Evolutionary conservation across 2,888 invertebrate genomes (phyloP).

Genomic region (Acronicta alni): DNA sequence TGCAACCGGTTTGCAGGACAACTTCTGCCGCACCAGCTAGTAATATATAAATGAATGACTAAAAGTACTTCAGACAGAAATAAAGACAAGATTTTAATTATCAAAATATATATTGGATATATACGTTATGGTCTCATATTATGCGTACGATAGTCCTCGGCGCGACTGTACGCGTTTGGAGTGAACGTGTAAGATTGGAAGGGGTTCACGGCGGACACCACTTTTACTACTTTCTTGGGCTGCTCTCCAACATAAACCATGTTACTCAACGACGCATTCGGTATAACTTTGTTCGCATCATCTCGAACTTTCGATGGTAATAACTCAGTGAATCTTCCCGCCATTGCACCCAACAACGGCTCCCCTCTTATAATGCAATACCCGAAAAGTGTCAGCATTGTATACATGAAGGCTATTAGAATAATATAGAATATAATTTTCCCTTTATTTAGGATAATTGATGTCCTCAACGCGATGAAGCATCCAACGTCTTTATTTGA

Average conservation of each 20-base stretch:
- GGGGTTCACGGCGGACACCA: slow-evolving; percentile 79
- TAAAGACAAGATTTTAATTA: slow-evolving; percentile 12
- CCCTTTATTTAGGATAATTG: slow-evolving; percentile 69
- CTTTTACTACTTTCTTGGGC: slow-evolving; percentile 76
- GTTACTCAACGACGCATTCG: slow-evolving; percentile 67
- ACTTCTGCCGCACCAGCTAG: too few relatives aligned
- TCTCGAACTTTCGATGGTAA: slow-evolving; percentile 56
- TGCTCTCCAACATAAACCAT: slow-evolving; percentile 75
- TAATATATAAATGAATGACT: too few relatives aligned
- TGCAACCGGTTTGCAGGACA: too few relatives aligned
- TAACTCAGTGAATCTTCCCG: slow-evolving; percentile 54
- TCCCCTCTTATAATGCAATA: slow-evolving; percentile 76
- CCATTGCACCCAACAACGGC: slow-evolving; percentile 69
- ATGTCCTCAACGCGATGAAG: slow-evolving; percentile 67
- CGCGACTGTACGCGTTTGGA: slow-evolving; percentile 60
- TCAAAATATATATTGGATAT: slow-evolving; percentile 40
- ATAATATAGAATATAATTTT: slow-evolving; percentile 71
- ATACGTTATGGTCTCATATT: slow-evolving; percentile 54
- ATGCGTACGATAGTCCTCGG: slow-evolving; percentile 36
- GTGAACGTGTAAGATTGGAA: slow-evolving; percentile 73
- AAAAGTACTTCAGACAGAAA: too few relatives aligned
- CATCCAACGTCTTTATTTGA: slow-evolving; percentile 72
- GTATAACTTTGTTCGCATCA: slow-evolving; percentile 43
- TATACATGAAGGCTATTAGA: slow-evolving; percentile 63
- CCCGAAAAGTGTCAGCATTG: slow-evolving; percentile 71